Evolutionary conservation across 2,113 vertebrate species (phyloP).

Genomic region (Rhizomys pruinosus): DNA sequence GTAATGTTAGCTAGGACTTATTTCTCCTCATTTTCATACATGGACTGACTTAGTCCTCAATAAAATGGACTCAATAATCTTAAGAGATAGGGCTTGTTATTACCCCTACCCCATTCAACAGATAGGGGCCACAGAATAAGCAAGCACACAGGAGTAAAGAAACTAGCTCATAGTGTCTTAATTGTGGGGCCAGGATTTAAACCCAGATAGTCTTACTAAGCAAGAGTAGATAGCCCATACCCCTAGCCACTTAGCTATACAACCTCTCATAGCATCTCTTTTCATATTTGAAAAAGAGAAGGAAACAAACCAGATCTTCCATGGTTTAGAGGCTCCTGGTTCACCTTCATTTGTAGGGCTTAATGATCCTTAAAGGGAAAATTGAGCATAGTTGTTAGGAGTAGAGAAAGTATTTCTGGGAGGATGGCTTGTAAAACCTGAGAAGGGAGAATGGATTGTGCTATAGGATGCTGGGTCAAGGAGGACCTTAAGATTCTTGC

Average conservation of each 20-base stretch:
- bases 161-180: not conserved
- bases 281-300: not conserved
- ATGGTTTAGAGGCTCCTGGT: not conserved
- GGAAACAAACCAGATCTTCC: not conserved
- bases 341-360: too few relatives aligned
- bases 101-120: not conserved
- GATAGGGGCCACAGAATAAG: not conserved
- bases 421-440: not conserved
- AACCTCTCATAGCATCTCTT: not conserved
- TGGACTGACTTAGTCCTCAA: not conserved
- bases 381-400: not conserved
- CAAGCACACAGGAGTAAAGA: not conserved
- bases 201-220: not conserved
- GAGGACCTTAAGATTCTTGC: not conserved
- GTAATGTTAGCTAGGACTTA: slow-evolving; percentile 18
- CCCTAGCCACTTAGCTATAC: not conserved
- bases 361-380: too few relatives aligned
- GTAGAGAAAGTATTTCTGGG: not conserved
- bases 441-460: not conserved
- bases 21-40: not conserved
- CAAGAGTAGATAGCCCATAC: not conserved
- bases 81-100: not conserved
- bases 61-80: not conserved
- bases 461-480: not conserved
- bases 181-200: not conserved